Base-by-base conservation (phyloP, 2,888 invertebrate genomes). In the Kryphioiulus occultus region DNA sequence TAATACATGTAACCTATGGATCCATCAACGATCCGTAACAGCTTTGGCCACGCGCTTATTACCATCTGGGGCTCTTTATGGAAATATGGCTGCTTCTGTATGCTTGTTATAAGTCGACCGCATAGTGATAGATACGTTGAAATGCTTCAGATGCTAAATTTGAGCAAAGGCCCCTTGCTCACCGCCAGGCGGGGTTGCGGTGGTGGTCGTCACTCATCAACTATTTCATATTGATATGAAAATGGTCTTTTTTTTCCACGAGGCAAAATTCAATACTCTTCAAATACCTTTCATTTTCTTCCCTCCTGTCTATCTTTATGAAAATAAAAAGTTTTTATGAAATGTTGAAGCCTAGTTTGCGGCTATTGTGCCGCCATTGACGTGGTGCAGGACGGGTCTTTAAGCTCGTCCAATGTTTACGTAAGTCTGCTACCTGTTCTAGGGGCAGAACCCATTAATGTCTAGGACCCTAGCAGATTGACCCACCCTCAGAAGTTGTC, bases 171-270 rank as follows among this genome's bases (percentile, higher is more conserved):
- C 17, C 44, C 44, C 44, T 44, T 17, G 44, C 5, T 44, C 17
- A 17, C 44, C 44, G 44, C 10, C 5, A 68, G 68, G 68, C 68
- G 68, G 68, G 68, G 68, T 26, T 68, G 68, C 12, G 68, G 68
- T 68, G 68, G 68, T 68, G 68, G 68, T 68, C 68, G 68, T 68
- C 68, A 68, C 68, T 68, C 68, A 68, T 68, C 68, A 68, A 68
- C 68, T 68, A 68, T 22, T 68, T 68, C 68, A 68, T 68, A 68
- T 68, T 68, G 68, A 68, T 68, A 68, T 68, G 68, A 68, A 68
- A 68, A 68, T 68, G 22, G 10, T 10, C 10, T 68, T 68, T 26
- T 68, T 68, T 68, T 26, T 12, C 22, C n/a, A 22, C 68, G 22
- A 68, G 22, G 12, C 68, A 68, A 68, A 22, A 68, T 68, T 68